Percentiles rank a stretch among this genome's conserved stretches.
These are phyloP conservation scores for Tilapia sparmanii DNA, from an alignment of 2,113 vertebrate genomes.

Conservation along the genomic window DNA sequence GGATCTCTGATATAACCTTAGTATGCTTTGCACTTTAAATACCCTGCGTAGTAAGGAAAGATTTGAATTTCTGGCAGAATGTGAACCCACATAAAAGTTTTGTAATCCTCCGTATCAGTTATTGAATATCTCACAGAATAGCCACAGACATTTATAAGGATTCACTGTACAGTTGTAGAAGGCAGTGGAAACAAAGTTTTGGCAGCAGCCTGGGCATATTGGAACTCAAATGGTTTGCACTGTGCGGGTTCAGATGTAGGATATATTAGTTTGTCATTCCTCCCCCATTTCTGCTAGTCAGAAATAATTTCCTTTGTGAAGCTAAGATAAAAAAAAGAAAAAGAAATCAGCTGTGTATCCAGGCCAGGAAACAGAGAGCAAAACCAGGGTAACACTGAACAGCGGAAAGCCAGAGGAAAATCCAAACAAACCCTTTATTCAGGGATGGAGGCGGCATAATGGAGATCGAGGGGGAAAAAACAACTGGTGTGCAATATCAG, in stretches of 20 bases:
- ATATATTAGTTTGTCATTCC: slow-evolving; percentile 46
- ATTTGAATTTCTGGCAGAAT: slow-evolving; percentile 3
- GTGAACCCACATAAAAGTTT: slow-evolving; percentile 30
- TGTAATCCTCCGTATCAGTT: slow-evolving; percentile 21
- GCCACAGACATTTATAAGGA: slow-evolving; percentile 34
- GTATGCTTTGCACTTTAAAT: neutral
- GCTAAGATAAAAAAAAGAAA: slow-evolving; percentile 11
- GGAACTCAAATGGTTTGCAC: neutral
- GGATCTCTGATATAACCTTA: neutral
- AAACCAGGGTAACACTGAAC: slow-evolving; percentile 37
- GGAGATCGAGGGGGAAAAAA: slow-evolving; percentile 18
- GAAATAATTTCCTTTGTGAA: slow-evolving; percentile 54
- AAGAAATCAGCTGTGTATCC: neutral
- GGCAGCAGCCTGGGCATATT: neutral
- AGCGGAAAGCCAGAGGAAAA: slow-evolving; percentile 43
- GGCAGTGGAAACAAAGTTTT: slow-evolving; percentile 35
- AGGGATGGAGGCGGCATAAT: slow-evolving; percentile 34
- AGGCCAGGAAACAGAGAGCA: slow-evolving; percentile 57
- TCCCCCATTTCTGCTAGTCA: slow-evolving; percentile 36
- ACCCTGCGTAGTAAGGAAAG: neutral
- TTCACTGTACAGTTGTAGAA: slow-evolving; percentile 4
- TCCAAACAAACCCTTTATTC: slow-evolving; percentile 64
- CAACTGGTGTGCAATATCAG: slow-evolving; percentile 3
- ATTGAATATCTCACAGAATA: slow-evolving; percentile 21
- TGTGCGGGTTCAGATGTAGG: slow-evolving; percentile 22